Percentiles rank a stretch among this genome's conserved stretches.
phyloP scores from a whole-genome alignment of 2,113 vertebrate species.

The Porphyrio hochstetteri region DNA sequence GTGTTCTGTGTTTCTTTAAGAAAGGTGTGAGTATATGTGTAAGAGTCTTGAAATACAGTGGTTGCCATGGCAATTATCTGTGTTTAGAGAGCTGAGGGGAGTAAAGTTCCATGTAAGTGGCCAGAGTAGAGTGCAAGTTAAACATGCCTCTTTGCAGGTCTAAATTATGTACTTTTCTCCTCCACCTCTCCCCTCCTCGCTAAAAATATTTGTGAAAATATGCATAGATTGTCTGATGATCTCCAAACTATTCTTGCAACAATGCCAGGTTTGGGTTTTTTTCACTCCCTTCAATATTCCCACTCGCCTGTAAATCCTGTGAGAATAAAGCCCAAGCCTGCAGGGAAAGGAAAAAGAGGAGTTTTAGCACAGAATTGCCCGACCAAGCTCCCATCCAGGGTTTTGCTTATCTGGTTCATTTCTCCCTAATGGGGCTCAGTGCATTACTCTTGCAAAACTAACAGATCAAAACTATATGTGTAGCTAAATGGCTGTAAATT shows the following conservation, averaged over 20 bases:
- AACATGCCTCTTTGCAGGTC: constrained; percentile 68
- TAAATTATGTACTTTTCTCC: constrained; percentile 68
- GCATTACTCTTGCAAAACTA: constrained; percentile 38
- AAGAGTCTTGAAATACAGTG: constrained; percentile 71
- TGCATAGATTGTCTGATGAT: constrained; percentile 45
- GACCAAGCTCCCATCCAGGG: not conserved
- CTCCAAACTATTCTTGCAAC: constrained; percentile 43
- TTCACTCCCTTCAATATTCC: not conserved
- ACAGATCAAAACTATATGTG: constrained; percentile 23
- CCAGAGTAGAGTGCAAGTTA: constrained; percentile 70
- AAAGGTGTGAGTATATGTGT: constrained; percentile 75
- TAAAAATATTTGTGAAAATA: constrained; percentile 67
- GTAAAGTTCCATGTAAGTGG: constrained; percentile 76
- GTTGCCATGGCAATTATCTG: constrained; percentile 83
- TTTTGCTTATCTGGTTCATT: constrained; percentile 47
- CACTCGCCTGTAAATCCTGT: not conserved
- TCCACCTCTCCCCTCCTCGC: not conserved
- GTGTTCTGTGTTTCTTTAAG: constrained; percentile 82
- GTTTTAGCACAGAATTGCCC: not conserved
- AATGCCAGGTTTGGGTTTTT: not conserved
- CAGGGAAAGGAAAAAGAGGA: not conserved
- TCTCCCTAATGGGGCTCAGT: constrained; percentile 7
- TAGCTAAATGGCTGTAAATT: constrained; percentile 19
- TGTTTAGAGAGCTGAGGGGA: constrained; percentile 79
- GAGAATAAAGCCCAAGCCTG: not conserved